Evolutionary conservation across 2,888 invertebrate genomes (phyloP), one percentile per base, ranked within the genome.

Genomic region (Morpho deidamia): DNA sequence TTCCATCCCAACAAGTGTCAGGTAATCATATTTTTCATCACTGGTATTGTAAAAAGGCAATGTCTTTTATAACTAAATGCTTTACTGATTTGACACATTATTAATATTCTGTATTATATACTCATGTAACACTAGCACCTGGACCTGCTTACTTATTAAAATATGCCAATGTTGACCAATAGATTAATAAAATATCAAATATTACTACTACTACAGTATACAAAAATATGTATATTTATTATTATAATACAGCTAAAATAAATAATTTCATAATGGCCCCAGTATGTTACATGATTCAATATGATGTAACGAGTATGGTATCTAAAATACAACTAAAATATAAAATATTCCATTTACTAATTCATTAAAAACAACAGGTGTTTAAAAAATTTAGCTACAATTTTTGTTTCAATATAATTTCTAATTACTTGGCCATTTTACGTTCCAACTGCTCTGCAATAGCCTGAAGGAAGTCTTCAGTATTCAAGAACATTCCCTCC

Each of bases 401-500:
- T 40, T 43, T 37, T 35, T n/a, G 11, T 11, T 42, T 49, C 41
- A 49, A 41, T 41, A 41, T 8, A 23, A 37, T 9, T 42, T 41
- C 32, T 8, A 37, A 51, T n/a, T 35, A 82, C 68, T 82, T 78
- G 2, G 77, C 64, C 47, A 90, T 72, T 73, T 89, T 90, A 59
- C 76, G 83, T 56, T 94, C 93, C 7, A 96, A 89, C 70, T 94
- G 92, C 55, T 95, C 93, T 48, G 93, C 92, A 66, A 97, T 94
- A 39, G 96, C 96, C 56, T 94, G 92, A 53, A 97, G 87, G 90
- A 97, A 97, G 78, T 97, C 96, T 87, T 95, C 94, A 0, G 97
- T 97, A 78, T 94, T 92, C 62, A 97, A 89, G 78, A 91, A 97
- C 92, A 95, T 95, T 55, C 93, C 94, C 53, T 95, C 94, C 76